Evolutionary conservation across 2,797 vertebrate species (phyloP).

Genomic region (Alfaro cultratus): DNA sequence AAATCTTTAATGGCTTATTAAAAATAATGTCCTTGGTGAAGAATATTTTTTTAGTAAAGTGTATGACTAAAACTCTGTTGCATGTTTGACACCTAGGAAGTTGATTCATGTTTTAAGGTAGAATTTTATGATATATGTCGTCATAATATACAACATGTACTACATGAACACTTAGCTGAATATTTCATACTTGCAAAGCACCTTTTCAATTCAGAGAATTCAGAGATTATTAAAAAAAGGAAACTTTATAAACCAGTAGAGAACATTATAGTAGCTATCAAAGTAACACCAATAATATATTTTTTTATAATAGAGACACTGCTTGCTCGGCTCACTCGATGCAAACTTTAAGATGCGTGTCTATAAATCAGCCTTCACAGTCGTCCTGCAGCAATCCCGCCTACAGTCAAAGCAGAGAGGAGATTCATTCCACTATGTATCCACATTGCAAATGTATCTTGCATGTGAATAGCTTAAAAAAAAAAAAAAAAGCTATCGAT

Average conservation of each 20-base stretch:
- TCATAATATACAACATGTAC: constrained; percentile 9
- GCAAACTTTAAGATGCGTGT: background rate
- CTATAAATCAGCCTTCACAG: background rate
- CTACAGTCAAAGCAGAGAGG: background rate
- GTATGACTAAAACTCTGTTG: constrained; percentile 35
- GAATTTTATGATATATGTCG: constrained; percentile 21
- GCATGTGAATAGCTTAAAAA: background rate
- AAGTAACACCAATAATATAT: background rate
- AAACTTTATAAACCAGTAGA: background rate
- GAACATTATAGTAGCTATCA: background rate
- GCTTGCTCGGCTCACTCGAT: background rate
- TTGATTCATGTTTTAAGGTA: constrained; percentile 34
- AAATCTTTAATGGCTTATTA: constrained; percentile 39
- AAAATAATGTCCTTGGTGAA: constrained; percentile 28
- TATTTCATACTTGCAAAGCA: background rate
- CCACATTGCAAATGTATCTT: background rate
- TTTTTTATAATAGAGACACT: too few species aligned
- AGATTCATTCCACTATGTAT: background rate
- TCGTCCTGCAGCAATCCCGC: background rate
- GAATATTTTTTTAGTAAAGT: constrained; percentile 43
- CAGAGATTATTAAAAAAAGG: background rate
- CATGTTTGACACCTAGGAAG: constrained; percentile 2
- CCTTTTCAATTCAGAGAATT: background rate
- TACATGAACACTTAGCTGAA: constrained; percentile 14
- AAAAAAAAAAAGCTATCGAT: background rate